Conservation (phyloP, 2,113 vertebrate genomes). For the Apteryx owenii region DNA sequence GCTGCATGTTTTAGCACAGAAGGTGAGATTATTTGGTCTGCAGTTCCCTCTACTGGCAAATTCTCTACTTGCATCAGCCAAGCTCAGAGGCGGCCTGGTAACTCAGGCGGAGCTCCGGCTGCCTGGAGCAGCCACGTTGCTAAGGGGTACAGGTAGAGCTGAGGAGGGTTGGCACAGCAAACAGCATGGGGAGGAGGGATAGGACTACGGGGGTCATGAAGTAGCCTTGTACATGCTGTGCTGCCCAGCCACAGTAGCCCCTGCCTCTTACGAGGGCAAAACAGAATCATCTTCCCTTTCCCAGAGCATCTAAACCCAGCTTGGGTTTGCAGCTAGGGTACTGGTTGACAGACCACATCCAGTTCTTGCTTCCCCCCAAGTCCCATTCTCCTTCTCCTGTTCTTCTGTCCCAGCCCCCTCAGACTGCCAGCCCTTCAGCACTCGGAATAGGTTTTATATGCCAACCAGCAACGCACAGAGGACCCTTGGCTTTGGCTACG, state of each 20-base stretch:
- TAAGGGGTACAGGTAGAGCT: no score
- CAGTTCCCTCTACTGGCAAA: constrained; percentile 62
- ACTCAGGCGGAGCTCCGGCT: accelerated
- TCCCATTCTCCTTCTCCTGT: not conserved
- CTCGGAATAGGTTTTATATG: not conserved
- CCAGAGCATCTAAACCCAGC: not conserved
- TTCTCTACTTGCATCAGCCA: not conserved
- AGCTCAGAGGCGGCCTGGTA: not conserved
- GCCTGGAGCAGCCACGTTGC: not conserved
- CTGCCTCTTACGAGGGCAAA: not conserved
- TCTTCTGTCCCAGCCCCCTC: not conserved
- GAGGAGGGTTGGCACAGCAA: not conserved
- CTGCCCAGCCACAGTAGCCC: not conserved
- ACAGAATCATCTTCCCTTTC: not conserved
- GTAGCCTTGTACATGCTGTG: not conserved
- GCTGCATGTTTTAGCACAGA: accelerated
- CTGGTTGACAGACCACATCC: not conserved
- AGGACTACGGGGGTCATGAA: no score
- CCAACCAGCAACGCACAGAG: accelerated
- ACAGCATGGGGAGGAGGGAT: not conserved
- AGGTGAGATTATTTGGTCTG: not conserved
- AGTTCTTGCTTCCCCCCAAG: not conserved
- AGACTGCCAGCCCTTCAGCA: not conserved
- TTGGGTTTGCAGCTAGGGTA: not conserved
- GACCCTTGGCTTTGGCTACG: not conserved